Percentiles rank a stretch among this genome's conserved stretches.
Conservation (phyloP, 2,797 vertebrate species). For the Anolis apletophallus region DNA sequence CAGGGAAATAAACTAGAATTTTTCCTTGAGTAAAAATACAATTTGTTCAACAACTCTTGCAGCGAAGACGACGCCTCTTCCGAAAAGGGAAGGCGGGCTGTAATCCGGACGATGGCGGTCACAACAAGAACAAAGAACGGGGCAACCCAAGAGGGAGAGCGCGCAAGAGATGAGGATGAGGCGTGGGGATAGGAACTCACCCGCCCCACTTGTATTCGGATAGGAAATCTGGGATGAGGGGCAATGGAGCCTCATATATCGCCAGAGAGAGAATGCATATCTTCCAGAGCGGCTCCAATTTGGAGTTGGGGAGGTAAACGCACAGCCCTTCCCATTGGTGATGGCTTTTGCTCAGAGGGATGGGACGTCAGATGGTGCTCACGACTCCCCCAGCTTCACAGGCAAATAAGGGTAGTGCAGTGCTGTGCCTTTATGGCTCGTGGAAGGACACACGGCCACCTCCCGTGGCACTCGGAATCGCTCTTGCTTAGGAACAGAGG, state of each 20-base stretch:
- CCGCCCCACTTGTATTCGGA: too few relatives aligned
- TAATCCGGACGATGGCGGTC: not conserved
- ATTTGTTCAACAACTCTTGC: not conserved
- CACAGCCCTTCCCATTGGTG: not conserved
- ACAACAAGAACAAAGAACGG: not conserved
- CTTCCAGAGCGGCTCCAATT: accelerated
- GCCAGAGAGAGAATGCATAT: not conserved
- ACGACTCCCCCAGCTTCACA: too few relatives aligned
- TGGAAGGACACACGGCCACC: too few relatives aligned
- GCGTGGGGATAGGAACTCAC: not conserved
- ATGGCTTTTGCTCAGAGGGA: not conserved
- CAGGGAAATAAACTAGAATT: slow-evolving; percentile 63
- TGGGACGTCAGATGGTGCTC: not conserved
- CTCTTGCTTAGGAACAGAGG: not conserved
- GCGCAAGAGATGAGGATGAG: not conserved
- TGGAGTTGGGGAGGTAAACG: not conserved
- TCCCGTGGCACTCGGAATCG: too few relatives aligned
- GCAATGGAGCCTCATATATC: not conserved
- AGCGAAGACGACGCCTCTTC: too few relatives aligned
- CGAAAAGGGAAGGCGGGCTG: not conserved
- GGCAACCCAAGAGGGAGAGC: too few relatives aligned
- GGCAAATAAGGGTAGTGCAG: too few relatives aligned
- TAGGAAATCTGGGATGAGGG: not conserved
- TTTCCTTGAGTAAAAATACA: not conserved
- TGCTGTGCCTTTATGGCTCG: too few relatives aligned